phyloP scores from a whole-genome alignment of 2,888 invertebrate species.

The Patella caerulea region DNA sequence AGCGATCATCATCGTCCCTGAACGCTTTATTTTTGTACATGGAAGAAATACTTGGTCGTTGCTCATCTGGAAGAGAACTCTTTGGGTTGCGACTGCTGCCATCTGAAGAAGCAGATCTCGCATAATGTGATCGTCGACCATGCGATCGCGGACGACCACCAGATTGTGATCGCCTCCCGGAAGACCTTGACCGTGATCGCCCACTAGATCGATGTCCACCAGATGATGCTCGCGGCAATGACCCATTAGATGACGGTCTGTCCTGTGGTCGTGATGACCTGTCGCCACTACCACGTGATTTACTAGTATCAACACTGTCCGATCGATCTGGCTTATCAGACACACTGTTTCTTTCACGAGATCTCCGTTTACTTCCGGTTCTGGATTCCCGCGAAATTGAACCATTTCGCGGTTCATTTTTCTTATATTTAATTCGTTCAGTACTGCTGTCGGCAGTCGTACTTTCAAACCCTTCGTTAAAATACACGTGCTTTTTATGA shows the following conservation, averaged over 20 bases:
- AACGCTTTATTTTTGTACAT: not conserved
- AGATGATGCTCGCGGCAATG: not conserved
- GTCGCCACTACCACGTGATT: not conserved
- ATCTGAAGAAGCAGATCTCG: not conserved
- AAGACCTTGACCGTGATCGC: not conserved
- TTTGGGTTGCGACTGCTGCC: not conserved
- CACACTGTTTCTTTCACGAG: not conserved
- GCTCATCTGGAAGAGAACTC: not conserved
- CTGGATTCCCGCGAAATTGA: not conserved
- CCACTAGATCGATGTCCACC: not conserved
- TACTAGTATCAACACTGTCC: not conserved
- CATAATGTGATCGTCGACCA: not conserved
- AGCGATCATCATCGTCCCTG: not conserved
- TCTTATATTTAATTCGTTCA: not conserved
- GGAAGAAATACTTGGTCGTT: conserved; percentile 6
- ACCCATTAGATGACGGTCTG: not conserved
- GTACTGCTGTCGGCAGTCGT: not conserved
- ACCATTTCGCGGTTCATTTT: not conserved
- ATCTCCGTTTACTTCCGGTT: not conserved
- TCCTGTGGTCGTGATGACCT: not conserved
- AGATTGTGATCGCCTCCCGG: not conserved
- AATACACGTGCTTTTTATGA: not conserved
- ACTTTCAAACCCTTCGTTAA: conserved; percentile 6
- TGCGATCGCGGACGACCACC: not conserved
- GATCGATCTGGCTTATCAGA: not conserved